phyloP scores from a whole-genome alignment of 2,797 vertebrate genomes.

The Sebastes cheni region DNA sequence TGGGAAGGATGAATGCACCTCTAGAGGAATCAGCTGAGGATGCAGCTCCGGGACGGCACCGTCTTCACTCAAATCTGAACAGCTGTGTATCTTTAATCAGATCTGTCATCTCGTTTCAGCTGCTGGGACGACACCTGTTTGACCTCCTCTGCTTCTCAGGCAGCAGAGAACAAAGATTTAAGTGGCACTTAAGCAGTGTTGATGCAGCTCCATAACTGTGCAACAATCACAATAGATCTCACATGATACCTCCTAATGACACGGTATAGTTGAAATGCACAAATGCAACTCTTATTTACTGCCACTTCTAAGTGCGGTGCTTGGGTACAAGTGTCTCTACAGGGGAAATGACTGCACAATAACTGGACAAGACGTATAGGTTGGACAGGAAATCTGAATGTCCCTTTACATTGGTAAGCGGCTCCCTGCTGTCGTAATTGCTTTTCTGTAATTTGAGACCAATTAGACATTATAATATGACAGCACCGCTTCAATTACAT shows the following conservation, averaged over 20 bases:
- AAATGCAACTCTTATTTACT: constrained; percentile 5
- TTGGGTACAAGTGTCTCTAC: not conserved
- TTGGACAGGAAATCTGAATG: constrained; percentile 28
- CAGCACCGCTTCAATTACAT: constrained; percentile 69
- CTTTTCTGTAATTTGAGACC: constrained; percentile 66
- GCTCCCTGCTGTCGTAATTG: constrained; percentile 44
- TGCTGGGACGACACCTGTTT: constrained; percentile 24
- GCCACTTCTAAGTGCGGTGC: not conserved
- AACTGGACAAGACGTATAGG: constrained; percentile 3
- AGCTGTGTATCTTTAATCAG: constrained; percentile 50
- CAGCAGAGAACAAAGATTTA: constrained; percentile 36
- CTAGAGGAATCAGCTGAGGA: constrained; percentile 22
- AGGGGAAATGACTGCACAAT: constrained; percentile 8
- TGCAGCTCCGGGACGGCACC: not conserved
- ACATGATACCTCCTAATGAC: not conserved
- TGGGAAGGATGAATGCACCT: constrained; percentile 41
- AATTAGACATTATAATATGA: constrained; percentile 73
- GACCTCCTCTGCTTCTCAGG: constrained; percentile 44
- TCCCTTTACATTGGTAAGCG: constrained; percentile 24
- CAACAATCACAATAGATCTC: constrained; percentile 12
- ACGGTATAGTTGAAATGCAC: not conserved
- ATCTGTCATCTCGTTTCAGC: constrained; percentile 54
- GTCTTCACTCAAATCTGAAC: constrained; percentile 48
- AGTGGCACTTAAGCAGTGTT: constrained; percentile 1
- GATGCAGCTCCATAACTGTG: not conserved